Percentiles rank a stretch among this genome's conserved stretches.
These are phyloP conservation scores for Apomyelois bistriatella DNA, from an alignment of 2,888 invertebrate species.

Conservation along the genomic window DNA sequence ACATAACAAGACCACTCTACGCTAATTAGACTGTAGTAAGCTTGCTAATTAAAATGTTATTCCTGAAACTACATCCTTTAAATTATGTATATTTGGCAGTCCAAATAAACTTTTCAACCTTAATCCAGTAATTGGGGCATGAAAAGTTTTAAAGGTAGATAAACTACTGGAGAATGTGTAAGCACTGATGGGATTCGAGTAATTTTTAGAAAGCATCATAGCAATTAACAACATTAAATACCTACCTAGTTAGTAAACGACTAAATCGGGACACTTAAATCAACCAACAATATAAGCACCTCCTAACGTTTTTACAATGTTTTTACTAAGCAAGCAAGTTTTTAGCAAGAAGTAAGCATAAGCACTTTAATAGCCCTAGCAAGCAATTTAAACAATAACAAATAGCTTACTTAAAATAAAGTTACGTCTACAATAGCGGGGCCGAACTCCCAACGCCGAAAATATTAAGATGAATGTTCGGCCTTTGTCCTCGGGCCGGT, in stretches of 20 bases:
- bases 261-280: too few relatives aligned
- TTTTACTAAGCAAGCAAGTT: too few relatives aligned
- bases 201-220: too few relatives aligned
- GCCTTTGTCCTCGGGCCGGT: constrained; percentile 60
- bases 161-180: not conserved
- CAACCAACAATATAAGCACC: too few relatives aligned
- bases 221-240: too few relatives aligned
- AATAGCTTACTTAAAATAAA: constrained; percentile 11
- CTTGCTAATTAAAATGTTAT: constrained; percentile 7
- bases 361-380: too few relatives aligned
- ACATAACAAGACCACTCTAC: not conserved
- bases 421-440: constrained; percentile 11
- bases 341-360: too few relatives aligned
- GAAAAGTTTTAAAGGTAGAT: not conserved
- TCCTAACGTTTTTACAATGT: too few relatives aligned
- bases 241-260: too few relatives aligned
- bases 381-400: constrained; percentile 5
- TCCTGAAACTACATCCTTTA: not conserved
- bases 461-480: constrained; percentile 47
- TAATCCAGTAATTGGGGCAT: not conserved
- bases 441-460: constrained; percentile 21
- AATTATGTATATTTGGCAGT: not conserved
- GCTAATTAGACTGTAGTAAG: not conserved
- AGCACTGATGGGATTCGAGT: too few relatives aligned
- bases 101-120: too few relatives aligned